phyloP scores from a whole-genome alignment of 2,113 vertebrate species.

The Guaruba guarouba region DNA sequence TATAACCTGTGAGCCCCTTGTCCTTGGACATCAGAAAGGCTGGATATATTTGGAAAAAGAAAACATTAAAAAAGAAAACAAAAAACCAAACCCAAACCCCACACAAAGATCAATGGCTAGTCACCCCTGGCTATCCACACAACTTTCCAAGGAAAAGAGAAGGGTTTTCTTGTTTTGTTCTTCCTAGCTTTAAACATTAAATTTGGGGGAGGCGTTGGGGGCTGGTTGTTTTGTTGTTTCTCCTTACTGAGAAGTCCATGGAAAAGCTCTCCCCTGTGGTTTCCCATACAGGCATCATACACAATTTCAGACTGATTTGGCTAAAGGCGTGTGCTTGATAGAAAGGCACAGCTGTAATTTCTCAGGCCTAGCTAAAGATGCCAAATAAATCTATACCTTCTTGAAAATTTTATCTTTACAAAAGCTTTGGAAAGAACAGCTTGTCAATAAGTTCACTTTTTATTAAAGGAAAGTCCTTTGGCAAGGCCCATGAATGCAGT shows the following conservation, averaged over 20 bases:
- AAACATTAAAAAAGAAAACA: not conserved
- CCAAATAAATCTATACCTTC: slow-evolving; percentile 41
- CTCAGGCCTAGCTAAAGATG: not conserved
- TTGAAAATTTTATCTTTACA: slow-evolving; percentile 46
- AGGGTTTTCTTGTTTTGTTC: accelerated
- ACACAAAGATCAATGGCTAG: accelerated
- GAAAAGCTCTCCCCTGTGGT: not conserved
- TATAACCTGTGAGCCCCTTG: accelerated
- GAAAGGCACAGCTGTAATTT: not conserved
- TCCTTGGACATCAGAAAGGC: not conserved
- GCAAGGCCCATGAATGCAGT: not conserved
- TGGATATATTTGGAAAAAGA: not conserved
- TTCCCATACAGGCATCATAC: not conserved
- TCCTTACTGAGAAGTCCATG: not conserved
- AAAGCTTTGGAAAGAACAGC: not conserved
- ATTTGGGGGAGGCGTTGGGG: not conserved
- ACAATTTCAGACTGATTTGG: not conserved
- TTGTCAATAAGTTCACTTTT: not conserved
- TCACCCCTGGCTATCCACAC: not conserved
- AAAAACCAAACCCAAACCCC: accelerated
- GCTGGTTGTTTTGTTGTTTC: not conserved
- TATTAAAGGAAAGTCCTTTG: not conserved
- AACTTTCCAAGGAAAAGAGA: not conserved
- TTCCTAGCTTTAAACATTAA: not conserved
- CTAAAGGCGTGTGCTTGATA: not conserved